Evolutionary conservation across 2,797 vertebrate genomes (phyloP).

Genomic region (Cryptoblepharus egeriae): DNA sequence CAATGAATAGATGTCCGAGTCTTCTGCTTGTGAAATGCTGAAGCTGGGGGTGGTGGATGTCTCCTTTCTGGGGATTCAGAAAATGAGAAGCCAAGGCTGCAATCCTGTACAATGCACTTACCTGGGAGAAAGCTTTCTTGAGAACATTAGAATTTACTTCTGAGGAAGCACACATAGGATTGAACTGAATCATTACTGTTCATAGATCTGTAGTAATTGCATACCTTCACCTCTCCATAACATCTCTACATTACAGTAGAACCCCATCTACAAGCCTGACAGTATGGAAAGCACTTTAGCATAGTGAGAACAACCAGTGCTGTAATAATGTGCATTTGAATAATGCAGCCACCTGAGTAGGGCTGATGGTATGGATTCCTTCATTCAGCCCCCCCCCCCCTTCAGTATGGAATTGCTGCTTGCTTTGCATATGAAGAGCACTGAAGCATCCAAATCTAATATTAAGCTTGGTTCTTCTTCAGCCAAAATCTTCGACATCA

Average conservation of each 20-base stretch:
- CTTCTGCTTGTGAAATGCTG: not conserved
- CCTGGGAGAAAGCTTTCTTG: too few relatives aligned
- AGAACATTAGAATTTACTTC: too few relatives aligned
- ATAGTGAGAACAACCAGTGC: not conserved
- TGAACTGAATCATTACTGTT: not conserved
- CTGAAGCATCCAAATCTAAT: too few relatives aligned
- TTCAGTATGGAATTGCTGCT: not conserved
- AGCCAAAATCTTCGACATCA: too few relatives aligned
- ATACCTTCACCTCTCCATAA: too few relatives aligned
- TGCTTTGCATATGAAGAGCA: not conserved
- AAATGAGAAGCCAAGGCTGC: not conserved
- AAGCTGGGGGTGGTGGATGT: too few relatives aligned
- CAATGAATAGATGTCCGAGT: too few relatives aligned
- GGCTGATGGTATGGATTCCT: not conserved
- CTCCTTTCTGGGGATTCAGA: not conserved
- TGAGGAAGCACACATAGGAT: too few relatives aligned
- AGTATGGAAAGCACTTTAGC: not conserved
- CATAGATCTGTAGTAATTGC: not conserved
- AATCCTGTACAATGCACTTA: too few relatives aligned
- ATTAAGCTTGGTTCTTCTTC: too few relatives aligned
- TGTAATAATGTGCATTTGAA: not conserved
- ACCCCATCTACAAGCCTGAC: not conserved
- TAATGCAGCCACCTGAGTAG: not conserved
- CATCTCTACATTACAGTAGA: not conserved
- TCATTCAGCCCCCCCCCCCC: not conserved